Conservation (phyloP, 2,888 invertebrate species). For the Dexiosoma caninum region DNA sequence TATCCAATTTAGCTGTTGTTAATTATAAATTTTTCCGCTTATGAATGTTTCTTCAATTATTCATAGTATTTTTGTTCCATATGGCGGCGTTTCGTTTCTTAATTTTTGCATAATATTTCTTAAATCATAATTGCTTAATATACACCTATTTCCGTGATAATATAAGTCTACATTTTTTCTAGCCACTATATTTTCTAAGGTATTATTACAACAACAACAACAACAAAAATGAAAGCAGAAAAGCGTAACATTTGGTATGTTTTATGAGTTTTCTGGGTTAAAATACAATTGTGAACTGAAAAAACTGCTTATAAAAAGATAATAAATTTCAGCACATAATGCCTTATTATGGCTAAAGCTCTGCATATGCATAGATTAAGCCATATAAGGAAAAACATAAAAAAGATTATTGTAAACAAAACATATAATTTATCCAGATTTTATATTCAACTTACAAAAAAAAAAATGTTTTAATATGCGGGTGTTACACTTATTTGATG, state of each 20-base stretch:
- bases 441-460: neutral
- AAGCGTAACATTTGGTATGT: slow-evolving; percentile 40
- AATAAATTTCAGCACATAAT: slow-evolving; percentile 20
- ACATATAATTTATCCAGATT: slow-evolving; percentile 51
- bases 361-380: neutral
- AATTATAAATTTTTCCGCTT: too few species aligned
- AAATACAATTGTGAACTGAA: slow-evolving; percentile 31
- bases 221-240: slow-evolving; percentile 39
- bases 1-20: too few species aligned
- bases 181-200: neutral
- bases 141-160: slow-evolving; percentile 42
- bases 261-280: slow-evolving; percentile 19
- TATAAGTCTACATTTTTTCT: slow-evolving; percentile 24
- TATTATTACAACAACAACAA: neutral
- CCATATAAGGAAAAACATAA: neutral
- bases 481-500: slow-evolving; percentile 46
- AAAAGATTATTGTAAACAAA: neutral
- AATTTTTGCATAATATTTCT: slow-evolving; percentile 43
- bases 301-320: neutral
- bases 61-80: neutral
- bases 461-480: slow-evolving; percentile 42
- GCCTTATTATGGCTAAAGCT: neutral
- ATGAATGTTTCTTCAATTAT: too few species aligned
- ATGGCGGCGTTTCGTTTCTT: neutral
- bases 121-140: slow-evolving; percentile 35